Evolutionary conservation across 2,113 vertebrate species (phyloP).

Genomic region (Cyprinus carpio): DNA sequence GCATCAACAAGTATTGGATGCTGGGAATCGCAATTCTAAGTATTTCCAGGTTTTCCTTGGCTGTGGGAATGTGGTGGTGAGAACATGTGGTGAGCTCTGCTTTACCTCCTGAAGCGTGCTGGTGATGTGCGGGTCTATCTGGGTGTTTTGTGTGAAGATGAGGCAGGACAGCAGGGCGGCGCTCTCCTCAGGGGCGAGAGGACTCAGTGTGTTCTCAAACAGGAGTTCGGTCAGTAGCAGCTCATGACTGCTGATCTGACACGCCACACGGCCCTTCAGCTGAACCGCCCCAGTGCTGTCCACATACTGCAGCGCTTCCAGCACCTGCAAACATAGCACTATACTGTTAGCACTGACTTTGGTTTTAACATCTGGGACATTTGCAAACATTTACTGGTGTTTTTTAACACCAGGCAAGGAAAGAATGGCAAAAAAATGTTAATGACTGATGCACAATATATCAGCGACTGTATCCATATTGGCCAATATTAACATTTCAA

Average conservation of each 20-base stretch:
- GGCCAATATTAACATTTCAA: background rate
- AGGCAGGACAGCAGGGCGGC: conserved; percentile 88
- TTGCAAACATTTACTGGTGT: background rate
- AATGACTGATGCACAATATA: background rate
- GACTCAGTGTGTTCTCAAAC: conserved; percentile 85
- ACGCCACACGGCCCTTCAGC: conserved; percentile 88
- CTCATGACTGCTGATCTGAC: conserved; percentile 90
- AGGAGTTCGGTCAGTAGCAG: conserved; percentile 89
- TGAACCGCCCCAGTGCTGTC: conserved; percentile 82
- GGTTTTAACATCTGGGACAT: background rate
- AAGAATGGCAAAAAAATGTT: background rate
- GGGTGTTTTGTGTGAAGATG: conserved; percentile 85
- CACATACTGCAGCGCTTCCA: conserved; percentile 84
- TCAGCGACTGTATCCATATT: background rate
- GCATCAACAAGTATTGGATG: too few relatives aligned
- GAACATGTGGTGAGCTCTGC: background rate
- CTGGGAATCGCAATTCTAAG: too few relatives aligned
- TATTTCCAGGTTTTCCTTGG: too few relatives aligned
- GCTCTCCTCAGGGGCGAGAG: conserved; percentile 86
- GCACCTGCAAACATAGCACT: conserved; percentile 72
- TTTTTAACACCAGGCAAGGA: background rate
- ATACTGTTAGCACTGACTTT: background rate
- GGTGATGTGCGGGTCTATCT: conserved; percentile 81
- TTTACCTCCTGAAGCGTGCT: conserved; percentile 83
- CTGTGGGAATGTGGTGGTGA: background rate